Evolutionary conservation across 2,888 invertebrate genomes (phyloP).

Genomic region (Margaritifera margaritifera): DNA sequence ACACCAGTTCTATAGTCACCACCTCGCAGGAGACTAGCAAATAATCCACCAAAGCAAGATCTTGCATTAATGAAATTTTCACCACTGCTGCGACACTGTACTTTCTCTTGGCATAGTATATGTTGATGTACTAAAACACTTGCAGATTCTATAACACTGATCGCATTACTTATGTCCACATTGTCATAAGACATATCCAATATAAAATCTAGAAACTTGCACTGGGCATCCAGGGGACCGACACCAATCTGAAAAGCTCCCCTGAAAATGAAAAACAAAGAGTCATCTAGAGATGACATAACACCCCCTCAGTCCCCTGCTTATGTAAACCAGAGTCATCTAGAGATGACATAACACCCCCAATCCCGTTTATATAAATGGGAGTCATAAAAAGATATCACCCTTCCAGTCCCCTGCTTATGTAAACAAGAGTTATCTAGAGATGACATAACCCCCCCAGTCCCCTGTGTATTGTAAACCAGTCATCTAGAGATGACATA

Average conservation of each 20-base stretch:
- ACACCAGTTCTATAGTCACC: constrained; percentile 68
- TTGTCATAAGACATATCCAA: constrained; percentile 80
- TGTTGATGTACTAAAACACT: constrained; percentile 71
- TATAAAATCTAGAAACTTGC: constrained; percentile 81
- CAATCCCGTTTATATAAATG: too few relatives aligned
- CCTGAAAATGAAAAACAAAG: constrained; percentile 68
- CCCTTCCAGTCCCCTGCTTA: too few relatives aligned
- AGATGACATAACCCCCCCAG: too few relatives aligned
- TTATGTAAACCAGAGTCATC: too few relatives aligned
- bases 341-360: too few relatives aligned
- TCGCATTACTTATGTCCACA: constrained; percentile 81
- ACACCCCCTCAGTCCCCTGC: too few relatives aligned
- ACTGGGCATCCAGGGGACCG: constrained; percentile 83
- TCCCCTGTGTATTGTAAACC: too few relatives aligned
- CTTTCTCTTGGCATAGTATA: constrained; percentile 65
- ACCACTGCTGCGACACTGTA: constrained; percentile 68
- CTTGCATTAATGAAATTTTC: constrained; percentile 74
- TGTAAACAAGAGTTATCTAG: too few relatives aligned
- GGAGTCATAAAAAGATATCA: too few relatives aligned
- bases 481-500: too few relatives aligned
- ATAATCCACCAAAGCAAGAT: constrained; percentile 81
- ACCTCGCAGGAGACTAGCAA: constrained; percentile 83
- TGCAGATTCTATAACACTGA: constrained; percentile 84
- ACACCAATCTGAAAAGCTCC: constrained; percentile 71
- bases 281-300: not conserved